These are phyloP conservation scores for Automeris io DNA, from an alignment of 2,888 invertebrate genomes.

Conservation along the genomic window DNA sequence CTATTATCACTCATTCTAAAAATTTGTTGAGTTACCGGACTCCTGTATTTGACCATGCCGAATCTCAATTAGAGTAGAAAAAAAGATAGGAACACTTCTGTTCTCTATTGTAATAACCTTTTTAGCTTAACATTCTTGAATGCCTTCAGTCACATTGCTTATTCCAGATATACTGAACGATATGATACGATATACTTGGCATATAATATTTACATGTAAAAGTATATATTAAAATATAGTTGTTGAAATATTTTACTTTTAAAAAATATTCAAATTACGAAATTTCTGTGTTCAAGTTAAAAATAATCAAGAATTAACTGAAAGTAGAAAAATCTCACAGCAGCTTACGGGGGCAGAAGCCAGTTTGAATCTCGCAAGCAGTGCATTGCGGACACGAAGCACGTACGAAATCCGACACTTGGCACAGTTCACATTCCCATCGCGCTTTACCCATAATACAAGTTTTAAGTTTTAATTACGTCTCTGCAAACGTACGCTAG, in stretches of 20 bases:
- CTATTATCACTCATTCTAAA: no score
- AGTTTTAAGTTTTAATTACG: conserved; percentile 73
- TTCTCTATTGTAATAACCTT: no score
- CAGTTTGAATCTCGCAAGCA: conserved; percentile 21
- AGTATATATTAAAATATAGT: no score
- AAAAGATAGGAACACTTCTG: no score
- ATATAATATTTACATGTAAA: no score
- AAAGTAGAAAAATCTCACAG: conserved; percentile 28
- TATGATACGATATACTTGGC: no score
- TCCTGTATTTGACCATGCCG: no score
- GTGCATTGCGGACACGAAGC: conserved; percentile 52
- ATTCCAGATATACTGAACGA: no score
- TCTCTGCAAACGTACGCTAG: conserved; percentile 39
- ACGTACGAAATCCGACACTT: conserved; percentile 70
- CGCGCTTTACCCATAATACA: conserved; percentile 50
- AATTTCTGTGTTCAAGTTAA: conserved; percentile 22
- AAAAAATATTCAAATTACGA: neutral
- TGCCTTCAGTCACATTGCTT: no score
- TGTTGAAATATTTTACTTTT: neutral
- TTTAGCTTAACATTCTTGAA: no score
- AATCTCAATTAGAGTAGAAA: no score
- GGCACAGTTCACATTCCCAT: conserved; percentile 58
- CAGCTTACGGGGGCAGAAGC: conserved; percentile 16
- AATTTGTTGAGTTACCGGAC: no score
- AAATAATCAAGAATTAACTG: conserved; percentile 31